phyloP scores from a whole-genome alignment of 1,140 invertebrate species.

The Melanaphis sacchari region DNA sequence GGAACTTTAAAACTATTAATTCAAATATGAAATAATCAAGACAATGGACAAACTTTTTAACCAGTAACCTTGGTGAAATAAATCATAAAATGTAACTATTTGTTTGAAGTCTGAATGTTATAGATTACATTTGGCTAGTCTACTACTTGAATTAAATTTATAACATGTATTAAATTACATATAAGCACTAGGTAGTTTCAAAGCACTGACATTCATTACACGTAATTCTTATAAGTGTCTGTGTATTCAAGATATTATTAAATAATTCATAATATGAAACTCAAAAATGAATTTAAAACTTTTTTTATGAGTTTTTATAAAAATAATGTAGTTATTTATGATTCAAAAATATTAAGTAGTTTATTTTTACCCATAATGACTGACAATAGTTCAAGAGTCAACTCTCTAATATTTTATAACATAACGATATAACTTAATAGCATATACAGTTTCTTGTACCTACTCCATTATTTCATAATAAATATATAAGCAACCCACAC shows the following conservation, averaged over 20 bases:
- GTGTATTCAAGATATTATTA: background rate
- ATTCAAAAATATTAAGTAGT: background rate
- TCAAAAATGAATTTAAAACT: background rate
- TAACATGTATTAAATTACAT: background rate
- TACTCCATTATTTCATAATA: constrained; percentile 16
- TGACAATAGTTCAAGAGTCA: background rate
- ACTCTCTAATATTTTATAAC: background rate
- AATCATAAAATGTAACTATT: background rate
- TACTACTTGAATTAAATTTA: background rate
- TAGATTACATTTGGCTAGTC: background rate
- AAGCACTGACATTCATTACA: background rate
- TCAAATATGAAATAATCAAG: background rate
- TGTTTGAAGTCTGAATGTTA: background rate
- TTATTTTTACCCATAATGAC: background rate
- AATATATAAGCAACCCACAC: background rate
- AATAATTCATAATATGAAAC: background rate
- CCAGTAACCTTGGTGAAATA: background rate
- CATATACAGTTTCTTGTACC: background rate
- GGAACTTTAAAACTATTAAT: background rate
- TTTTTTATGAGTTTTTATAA: background rate
- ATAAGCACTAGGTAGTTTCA: background rate
- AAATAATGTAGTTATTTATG: background rate
- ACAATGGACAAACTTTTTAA: no score
- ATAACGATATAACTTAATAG: background rate
- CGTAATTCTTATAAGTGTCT: background rate